Percentiles rank a stretch among this genome's conserved stretches.
phyloP scores from a whole-genome alignment of 2,113 vertebrate species.

The Alethe castanea region DNA sequence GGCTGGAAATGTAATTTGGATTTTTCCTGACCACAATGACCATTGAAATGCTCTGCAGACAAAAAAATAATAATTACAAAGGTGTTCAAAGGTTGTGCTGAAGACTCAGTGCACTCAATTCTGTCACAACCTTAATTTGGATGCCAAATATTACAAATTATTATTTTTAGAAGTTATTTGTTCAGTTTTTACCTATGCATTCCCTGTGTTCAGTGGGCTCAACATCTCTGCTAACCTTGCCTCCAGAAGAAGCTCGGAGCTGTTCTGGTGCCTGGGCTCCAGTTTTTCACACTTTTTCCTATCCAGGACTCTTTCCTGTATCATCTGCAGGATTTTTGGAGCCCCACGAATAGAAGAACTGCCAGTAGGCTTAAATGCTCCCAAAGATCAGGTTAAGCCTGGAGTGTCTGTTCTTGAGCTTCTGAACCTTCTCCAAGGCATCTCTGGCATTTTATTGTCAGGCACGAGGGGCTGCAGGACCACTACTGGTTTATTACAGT shows the following conservation, averaged over 20 bases:
- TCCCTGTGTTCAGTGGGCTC: background rate
- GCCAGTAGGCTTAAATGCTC: background rate
- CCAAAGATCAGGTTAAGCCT: background rate
- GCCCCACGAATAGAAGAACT: background rate
- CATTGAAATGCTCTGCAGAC: background rate
- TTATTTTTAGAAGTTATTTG: background rate
- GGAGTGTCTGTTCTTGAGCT: background rate
- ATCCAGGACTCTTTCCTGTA: background rate
- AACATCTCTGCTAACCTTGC: fast-evolving
- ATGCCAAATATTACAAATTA: background rate
- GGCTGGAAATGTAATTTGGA: background rate
- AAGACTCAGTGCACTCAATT: background rate
- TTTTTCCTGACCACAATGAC: background rate
- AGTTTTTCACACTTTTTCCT: background rate
- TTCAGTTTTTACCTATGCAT: background rate
- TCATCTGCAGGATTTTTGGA: background rate
- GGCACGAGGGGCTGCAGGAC: background rate
- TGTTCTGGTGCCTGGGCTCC: background rate
- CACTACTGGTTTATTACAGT: background rate
- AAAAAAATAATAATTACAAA: background rate
- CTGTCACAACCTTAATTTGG: background rate
- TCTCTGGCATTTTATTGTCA: background rate
- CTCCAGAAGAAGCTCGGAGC: background rate
- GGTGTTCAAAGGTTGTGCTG: background rate
- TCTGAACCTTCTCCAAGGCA: background rate